phyloP scores from a whole-genome alignment of 2,797 vertebrate species.

The Octomys mimax region DNA sequence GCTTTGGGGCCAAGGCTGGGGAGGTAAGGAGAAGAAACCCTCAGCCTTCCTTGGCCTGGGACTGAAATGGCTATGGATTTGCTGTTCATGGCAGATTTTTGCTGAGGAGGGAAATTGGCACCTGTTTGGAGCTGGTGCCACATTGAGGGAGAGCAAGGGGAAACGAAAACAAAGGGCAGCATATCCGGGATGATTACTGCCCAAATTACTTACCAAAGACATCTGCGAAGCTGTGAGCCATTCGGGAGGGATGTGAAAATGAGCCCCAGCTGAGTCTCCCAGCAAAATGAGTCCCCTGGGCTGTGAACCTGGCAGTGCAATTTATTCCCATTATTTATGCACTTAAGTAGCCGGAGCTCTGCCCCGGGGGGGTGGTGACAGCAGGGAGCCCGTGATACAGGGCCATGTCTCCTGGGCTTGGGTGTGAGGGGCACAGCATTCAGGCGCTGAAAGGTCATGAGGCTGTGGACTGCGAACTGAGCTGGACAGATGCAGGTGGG shows the following conservation, averaged over 20 bases:
- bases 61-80: not conserved
- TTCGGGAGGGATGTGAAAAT: conserved; percentile 90
- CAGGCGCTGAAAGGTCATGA: conserved; percentile 21
- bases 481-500: conserved; percentile 25
- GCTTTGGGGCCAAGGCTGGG: not conserved
- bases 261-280: conserved; percentile 90
- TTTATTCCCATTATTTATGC: conserved; percentile 69
- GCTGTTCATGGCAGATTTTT: conserved; percentile 28
- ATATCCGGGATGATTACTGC: not conserved
- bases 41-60: not conserved
- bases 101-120: conserved; percentile 68
- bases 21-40: not conserved
- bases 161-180: not conserved
- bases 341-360: not conserved
- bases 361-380: not conserved
- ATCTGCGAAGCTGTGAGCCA: conserved; percentile 89
- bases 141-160: not conserved
- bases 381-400: not conserved
- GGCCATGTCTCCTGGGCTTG: not conserved
- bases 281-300: conserved; percentile 89
- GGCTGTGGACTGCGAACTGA: not conserved
- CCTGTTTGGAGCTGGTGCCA: conserved; percentile 62
- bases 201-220: conserved; percentile 87
- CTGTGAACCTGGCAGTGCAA: conserved; percentile 84
- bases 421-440: not conserved